phyloP scores from a whole-genome alignment of 2,888 invertebrate genomes.

The Cryptus armator region DNA sequence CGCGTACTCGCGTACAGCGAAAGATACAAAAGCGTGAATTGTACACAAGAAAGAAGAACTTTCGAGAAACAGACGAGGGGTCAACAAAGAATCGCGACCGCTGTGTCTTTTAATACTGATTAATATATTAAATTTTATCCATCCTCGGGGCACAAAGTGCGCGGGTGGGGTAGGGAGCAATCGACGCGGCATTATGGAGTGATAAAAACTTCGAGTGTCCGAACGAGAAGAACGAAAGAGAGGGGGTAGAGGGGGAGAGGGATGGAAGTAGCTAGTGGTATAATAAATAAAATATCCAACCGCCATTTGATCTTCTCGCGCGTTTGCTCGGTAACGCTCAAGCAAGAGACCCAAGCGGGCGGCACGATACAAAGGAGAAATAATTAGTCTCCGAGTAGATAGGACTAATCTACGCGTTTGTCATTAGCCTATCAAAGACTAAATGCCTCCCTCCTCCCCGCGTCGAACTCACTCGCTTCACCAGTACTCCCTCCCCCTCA shows the following conservation, averaged over 20 bases:
- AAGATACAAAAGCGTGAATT: background rate
- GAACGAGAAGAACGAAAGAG: background rate
- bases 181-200: slow-evolving; percentile 47
- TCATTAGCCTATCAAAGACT: slow-evolving; percentile 84
- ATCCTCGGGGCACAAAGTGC: slow-evolving; percentile 4
- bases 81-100: background rate
- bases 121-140: slow-evolving; percentile 19
- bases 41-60: background rate
- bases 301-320: slow-evolving; percentile 65
- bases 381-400: slow-evolving; percentile 82
- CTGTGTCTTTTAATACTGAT: background rate
- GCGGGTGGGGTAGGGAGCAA: slow-evolving; percentile 30
- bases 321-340: slow-evolving; percentile 60
- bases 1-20: background rate
- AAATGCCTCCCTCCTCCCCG: slow-evolving; percentile 73
- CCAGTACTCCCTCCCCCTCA: slow-evolving; percentile 15
- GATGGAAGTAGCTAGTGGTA: background rate
- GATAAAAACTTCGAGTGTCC: slow-evolving; percentile 9
- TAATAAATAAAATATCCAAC: slow-evolving; percentile 75
- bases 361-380: slow-evolving; percentile 82
- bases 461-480: slow-evolving; percentile 33
- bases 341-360: slow-evolving; percentile 61
- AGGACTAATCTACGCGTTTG: slow-evolving; percentile 84
- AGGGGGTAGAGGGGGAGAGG: background rate
- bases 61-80: background rate